These are phyloP conservation scores for Tanaodytes sp. DNA, from an alignment of 2,888 invertebrate genomes.

Conservation along the genomic window DNA sequence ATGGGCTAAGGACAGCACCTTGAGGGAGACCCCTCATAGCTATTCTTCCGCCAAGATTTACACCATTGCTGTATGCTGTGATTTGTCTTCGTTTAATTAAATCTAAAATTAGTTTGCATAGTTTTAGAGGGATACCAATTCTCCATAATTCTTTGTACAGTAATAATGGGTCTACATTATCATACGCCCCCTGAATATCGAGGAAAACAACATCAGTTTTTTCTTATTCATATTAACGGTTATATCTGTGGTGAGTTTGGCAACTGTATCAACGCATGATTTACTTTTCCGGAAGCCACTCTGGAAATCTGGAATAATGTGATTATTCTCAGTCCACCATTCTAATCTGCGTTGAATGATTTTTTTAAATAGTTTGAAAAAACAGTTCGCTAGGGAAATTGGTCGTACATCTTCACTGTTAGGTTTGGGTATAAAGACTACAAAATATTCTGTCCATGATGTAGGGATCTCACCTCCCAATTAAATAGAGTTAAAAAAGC, in stretches of 20 bases:
- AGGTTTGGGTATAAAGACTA: too few relatives aligned
- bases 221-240: not conserved
- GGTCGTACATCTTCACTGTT: too few relatives aligned
- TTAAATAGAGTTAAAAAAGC: too few relatives aligned
- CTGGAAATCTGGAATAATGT: not conserved
- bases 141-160: not conserved
- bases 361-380: too few relatives aligned
- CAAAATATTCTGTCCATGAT: too few relatives aligned
- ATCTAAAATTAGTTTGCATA: not conserved
- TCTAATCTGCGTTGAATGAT: not conserved
- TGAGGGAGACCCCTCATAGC: not conserved
- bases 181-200: too few relatives aligned
- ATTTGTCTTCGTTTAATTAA: not conserved
- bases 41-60: not conserved
- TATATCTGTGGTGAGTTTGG: not conserved
- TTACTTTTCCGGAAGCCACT: not conserved
- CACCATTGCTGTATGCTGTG: not conserved
- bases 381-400: too few relatives aligned
- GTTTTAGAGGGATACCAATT: not conserved
- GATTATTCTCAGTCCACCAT: not conserved
- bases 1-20: not conserved
- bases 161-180: not conserved
- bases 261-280: not conserved
- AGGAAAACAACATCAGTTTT: constrained; percentile 1
- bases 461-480: too few relatives aligned